phyloP scores from a whole-genome alignment of 2,888 invertebrate genomes.

The Holacanthella duospinosa region DNA sequence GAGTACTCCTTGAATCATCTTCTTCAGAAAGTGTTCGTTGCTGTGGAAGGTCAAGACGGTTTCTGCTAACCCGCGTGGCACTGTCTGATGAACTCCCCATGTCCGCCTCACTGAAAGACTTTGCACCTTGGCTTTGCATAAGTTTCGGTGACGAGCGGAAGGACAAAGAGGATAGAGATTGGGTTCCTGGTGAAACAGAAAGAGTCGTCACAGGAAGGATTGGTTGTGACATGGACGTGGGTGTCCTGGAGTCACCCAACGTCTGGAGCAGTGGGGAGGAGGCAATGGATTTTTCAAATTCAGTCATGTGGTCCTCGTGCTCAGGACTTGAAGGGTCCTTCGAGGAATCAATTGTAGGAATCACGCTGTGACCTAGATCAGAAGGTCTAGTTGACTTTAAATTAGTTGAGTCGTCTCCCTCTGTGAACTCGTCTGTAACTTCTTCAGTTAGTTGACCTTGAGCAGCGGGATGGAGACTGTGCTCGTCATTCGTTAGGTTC shows the following conservation, averaged over 20 bases:
- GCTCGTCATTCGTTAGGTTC: background rate
- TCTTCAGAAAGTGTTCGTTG: slow-evolving; percentile 45
- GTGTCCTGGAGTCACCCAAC: slow-evolving; percentile 13
- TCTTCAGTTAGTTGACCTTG: slow-evolving; percentile 18
- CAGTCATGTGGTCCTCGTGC: slow-evolving; percentile 21
- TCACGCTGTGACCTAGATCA: background rate
- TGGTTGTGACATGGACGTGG: slow-evolving; percentile 11
- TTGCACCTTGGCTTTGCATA: background rate
- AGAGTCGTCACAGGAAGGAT: background rate
- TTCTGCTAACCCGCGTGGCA: slow-evolving; percentile 15
- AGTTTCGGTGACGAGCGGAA: slow-evolving; percentile 10
- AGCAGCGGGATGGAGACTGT: slow-evolving; percentile 6
- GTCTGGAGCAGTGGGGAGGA: slow-evolving; percentile 18
- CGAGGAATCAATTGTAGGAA: slow-evolving; percentile 2
- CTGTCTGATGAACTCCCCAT: slow-evolving; percentile 45
- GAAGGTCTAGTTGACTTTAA: background rate
- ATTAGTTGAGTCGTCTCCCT: background rate
- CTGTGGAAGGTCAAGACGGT: slow-evolving; percentile 34
- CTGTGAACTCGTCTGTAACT: background rate
- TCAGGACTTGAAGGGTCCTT: slow-evolving; percentile 14
- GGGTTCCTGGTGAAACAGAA: slow-evolving; percentile 18
- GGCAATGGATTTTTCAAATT: slow-evolving; percentile 28
- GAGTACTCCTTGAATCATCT: slow-evolving; percentile 74
- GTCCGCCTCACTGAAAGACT: slow-evolving; percentile 45
- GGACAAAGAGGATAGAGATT: slow-evolving; percentile 13